Base-by-base conservation (phyloP, 2,888 invertebrate species). In the Junonia oenone region DNA sequence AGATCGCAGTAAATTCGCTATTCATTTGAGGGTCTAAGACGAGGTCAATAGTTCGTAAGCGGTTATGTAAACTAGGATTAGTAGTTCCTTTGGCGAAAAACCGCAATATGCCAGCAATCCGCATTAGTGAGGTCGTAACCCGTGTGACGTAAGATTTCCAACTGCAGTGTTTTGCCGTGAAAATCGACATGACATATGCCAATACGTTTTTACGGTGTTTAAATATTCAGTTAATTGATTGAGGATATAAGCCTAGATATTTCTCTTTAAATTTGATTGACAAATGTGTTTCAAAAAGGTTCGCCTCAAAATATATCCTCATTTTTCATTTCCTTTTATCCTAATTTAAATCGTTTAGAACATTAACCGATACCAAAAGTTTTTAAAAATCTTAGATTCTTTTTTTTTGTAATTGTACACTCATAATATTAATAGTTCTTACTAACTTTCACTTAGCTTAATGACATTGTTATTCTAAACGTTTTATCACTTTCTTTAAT, bases 21-120 rank as follows among this genome's bases (percentile, higher is more conserved):
- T 43, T 4, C 17, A 3, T 38, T 15, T 14, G 22, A 33, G 29
- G 9, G 4, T 29, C 8, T 29, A 29, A 29, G 31, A 15, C 15
- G 17, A 27, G 38, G 15, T 33, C 17, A 26, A 15, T 14, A 29
- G 26, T 13, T 33, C 17, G 37, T 26, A 35, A 22, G 19, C 31
- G 43, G 66, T 73, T 71, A 66, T 69, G 66, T 72, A 71, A 76
- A 71, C 61, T 61, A 63, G 62, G 66, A 66, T 66, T 63, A 57
- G 59, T 56, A 59, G 63, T 56, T 66, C 68, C 68, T 65, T 59
- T 40, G 51, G 64, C 56, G 63, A 65, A 63, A 67, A 64, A 67
- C 73, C 72, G 71, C 76, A 74, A 64, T 64, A 65, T 63, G 63
- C 54, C 63, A 65, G 57, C 58, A 60, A 54, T 62, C 63, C 64